Evolutionary conservation across 2,113 vertebrate species (phyloP).

Genomic region (Oncorhynchus keta): DNA sequence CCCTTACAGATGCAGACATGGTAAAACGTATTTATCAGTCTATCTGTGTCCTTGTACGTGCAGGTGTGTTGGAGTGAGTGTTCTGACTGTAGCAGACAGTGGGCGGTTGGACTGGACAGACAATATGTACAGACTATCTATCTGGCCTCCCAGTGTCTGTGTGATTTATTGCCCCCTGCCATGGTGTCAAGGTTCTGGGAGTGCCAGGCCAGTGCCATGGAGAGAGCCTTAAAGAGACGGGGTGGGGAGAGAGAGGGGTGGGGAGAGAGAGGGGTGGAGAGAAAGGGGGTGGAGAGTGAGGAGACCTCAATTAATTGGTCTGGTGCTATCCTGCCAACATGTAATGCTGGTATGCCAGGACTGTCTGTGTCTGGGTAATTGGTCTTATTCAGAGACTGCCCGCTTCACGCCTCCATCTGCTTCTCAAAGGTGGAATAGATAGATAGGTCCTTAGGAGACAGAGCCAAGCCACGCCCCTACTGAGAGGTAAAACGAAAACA

Average conservation of each 20-base stretch:
- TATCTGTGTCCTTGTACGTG: conserved; percentile 24
- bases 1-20: no score
- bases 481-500: background rate
- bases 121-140: conserved; percentile 35
- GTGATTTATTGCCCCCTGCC: conserved; percentile 36
- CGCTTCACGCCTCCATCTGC: conserved; percentile 49
- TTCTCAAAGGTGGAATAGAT: background rate
- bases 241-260: no score
- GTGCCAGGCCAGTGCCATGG: conserved; percentile 1
- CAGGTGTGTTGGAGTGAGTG: conserved; percentile 27
- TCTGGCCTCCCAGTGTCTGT: conserved; percentile 37
- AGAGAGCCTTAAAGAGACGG: conserved; percentile 13
- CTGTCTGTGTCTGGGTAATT: conserved; percentile 52
- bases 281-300: background rate
- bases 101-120: conserved; percentile 31
- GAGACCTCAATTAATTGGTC: conserved; percentile 34
- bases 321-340: background rate
- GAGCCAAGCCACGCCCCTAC: conserved; percentile 9
- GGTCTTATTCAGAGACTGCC: conserved; percentile 46
- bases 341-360: background rate
- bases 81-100: conserved; percentile 29
- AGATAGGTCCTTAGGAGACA: conserved; percentile 28
- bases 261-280: no score
- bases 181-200: conserved; percentile 39
- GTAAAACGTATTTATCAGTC: background rate